These are phyloP conservation scores for Peucedramus taeniatus DNA, from an alignment of 2,113 vertebrate species.

Conservation along the genomic window DNA sequence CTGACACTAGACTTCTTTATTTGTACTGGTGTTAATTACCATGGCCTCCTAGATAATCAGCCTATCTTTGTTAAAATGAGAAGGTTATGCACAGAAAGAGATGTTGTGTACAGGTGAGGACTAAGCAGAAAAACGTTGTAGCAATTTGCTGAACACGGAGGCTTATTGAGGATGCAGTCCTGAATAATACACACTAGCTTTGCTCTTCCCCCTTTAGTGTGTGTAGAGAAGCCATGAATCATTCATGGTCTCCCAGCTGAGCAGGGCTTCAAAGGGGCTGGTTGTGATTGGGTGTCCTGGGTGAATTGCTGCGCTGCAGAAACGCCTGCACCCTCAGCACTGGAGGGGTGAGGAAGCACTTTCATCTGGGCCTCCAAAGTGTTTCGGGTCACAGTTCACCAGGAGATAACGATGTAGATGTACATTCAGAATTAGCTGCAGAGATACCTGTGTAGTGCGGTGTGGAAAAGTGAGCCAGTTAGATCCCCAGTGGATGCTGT, in stretches of 20 bases:
- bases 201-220: slow-evolving; percentile 85
- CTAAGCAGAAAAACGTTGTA: slow-evolving; percentile 82
- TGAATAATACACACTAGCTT: slow-evolving; percentile 86
- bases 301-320: slow-evolving; percentile 86
- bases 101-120: slow-evolving; percentile 78
- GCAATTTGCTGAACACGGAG: slow-evolving; percentile 84
- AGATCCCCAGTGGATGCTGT: slow-evolving; percentile 85
- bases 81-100: slow-evolving; percentile 59
- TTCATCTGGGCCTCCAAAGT: slow-evolving; percentile 85
- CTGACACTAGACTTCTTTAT: neutral
- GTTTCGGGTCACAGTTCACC: slow-evolving; percentile 83
- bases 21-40: slow-evolving; percentile 50
- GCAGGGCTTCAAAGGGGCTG: slow-evolving; percentile 89
- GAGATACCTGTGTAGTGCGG: slow-evolving; percentile 82
- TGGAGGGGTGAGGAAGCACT: slow-evolving; percentile 82
- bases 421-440: slow-evolving; percentile 82
- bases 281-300: slow-evolving; percentile 87
- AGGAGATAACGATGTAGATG: slow-evolving; percentile 84
- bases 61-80: slow-evolving; percentile 68
- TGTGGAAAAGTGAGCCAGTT: slow-evolving; percentile 82
- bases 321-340: slow-evolving; percentile 79
- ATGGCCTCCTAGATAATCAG: slow-evolving; percentile 51
- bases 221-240: slow-evolving; percentile 88
- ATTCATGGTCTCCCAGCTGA: slow-evolving; percentile 93
- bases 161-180: slow-evolving; percentile 82